phyloP scores from a whole-genome alignment of 2,888 invertebrate species.

The Xanthia icteritia region DNA sequence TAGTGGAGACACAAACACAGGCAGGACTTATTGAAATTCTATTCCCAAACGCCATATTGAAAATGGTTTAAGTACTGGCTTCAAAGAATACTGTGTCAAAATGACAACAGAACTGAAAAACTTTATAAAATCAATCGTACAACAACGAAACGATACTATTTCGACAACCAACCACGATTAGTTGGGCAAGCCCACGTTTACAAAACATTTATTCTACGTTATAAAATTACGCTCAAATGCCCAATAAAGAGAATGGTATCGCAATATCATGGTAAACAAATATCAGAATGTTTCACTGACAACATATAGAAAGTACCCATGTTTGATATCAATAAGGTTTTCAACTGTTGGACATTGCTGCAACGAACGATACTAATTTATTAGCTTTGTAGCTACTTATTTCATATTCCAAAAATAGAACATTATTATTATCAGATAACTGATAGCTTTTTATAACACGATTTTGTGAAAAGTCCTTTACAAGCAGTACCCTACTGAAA shows the following conservation, averaged over 20 bases:
- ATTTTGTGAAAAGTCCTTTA: not conserved
- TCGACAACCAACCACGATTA: conserved; percentile 64
- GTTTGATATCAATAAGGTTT: conserved; percentile 20
- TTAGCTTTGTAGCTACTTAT: not conserved
- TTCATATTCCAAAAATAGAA: not conserved
- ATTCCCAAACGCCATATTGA: not conserved
- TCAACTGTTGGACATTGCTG: not conserved
- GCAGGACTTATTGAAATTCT: not conserved
- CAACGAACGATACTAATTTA: not conserved
- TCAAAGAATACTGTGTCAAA: conserved; percentile 7
- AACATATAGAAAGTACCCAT: conserved; percentile 43
- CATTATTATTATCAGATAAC: not conserved
- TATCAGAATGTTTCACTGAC: conserved; percentile 46
- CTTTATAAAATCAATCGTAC: conserved; percentile 52
- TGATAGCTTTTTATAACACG: not conserved
- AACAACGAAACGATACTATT: conserved; percentile 50
- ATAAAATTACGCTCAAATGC: conserved; percentile 65
- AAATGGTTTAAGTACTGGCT: conserved; percentile 4
- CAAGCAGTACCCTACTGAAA: not conserved
- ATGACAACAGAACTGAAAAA: conserved; percentile 57
- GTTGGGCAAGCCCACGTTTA: conserved; percentile 62
- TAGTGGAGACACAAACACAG: not conserved
- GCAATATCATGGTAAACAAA: conserved; percentile 63
- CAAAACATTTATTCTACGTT: conserved; percentile 67
- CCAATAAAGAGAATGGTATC: conserved; percentile 55